Evolutionary conservation across 53 echinoderm and acorn worm genomes (phyloP), one percentile per base, ranked within the genome.

Genomic region (Actinopyga echinites): DNA sequence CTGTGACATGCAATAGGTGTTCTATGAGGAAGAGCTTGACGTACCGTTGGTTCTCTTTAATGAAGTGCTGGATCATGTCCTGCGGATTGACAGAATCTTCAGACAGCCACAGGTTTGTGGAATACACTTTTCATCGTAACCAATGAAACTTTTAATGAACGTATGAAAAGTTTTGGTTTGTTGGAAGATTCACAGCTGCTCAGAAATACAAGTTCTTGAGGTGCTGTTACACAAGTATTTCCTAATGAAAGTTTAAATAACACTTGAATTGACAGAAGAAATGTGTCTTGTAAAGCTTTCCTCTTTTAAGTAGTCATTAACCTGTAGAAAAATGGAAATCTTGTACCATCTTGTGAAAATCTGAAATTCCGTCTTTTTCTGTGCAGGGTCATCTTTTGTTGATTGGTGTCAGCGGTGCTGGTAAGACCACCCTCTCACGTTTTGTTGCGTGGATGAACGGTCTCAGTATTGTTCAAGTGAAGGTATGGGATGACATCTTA

Each of bases 361-460:
- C 10, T 40, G 6, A 3, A 10, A 8, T 40, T 49, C 49, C 17
- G 12, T 25, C 32, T 26, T 40, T 81, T 26, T 28, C 58, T 43
- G n/a, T 56, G 31, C 64, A 99, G 99, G 99, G 99, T 87, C 99
- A 99, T 69, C 85, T 99, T 83, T 63, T 97, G 83, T 85, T 99
- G 87, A 99, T 99, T 83, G 99, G 99, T 79, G 92, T 91, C 85
- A 94, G 97, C 82, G 94, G 99, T 34, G 90, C 99, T 69, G 99
- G 99, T 60, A 99, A 99, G 91, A 99, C 99, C 29, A 99, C 99
- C 8, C 91, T 97, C 85, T 99, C 99, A 65, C 92, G 99, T 80
- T 99, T 99, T 86, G 99, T 99, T 22, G 99, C 99, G 65, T 99
- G 99, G 99, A 99, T 99, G 90, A 99, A 99, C 77, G 99, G 99